Conservation (phyloP, 1,140 invertebrate genomes). For the Drosophila varians region DNA sequence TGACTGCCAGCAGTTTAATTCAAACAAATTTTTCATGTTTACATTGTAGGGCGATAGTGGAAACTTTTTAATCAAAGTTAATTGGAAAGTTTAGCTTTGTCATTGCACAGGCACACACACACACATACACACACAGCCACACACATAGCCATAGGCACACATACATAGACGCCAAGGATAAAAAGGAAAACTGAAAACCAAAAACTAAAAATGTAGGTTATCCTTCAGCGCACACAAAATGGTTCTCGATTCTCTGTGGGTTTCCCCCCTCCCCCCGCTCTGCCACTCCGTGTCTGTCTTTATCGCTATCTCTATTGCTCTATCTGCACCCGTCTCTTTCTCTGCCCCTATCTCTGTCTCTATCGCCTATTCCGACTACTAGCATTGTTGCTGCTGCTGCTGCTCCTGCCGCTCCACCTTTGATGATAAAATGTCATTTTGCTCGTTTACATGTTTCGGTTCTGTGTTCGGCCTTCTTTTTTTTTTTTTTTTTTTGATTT, state of each 20-base stretch:
- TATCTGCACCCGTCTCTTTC: constrained; percentile 34
- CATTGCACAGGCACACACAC: constrained; percentile 63
- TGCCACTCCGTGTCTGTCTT: not conserved
- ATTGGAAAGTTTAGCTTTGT: constrained; percentile 82
- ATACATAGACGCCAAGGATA: constrained; percentile 51
- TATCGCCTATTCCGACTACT: constrained; percentile 23
- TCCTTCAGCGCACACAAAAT: constrained; percentile 79
- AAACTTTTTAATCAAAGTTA: constrained; percentile 82
- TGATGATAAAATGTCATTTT: constrained; percentile 82
- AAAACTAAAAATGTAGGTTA: constrained; percentile 81
- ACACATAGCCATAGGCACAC: constrained; percentile 17
- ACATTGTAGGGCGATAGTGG: constrained; percentile 79
- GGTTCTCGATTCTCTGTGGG: constrained; percentile 50
- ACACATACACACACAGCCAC: constrained; percentile 4
- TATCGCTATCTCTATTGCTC: not conserved
- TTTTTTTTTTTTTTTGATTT: constrained; percentile 5
- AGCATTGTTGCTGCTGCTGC: constrained; percentile 20
- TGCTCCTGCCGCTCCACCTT: constrained; percentile 59
- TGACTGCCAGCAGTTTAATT: constrained; percentile 59
- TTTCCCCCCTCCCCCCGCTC: constrained; percentile 16
- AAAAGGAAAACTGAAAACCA: constrained; percentile 77
- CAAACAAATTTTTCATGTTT: constrained; percentile 82
- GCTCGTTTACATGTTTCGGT: constrained; percentile 74
- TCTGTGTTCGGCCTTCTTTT: constrained; percentile 30
- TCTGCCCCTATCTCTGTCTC: constrained; percentile 17